Evolutionary conservation across 2,888 invertebrate genomes (phyloP), one percentile per base, ranked within the genome.

Genomic region (Coremacera marginata): DNA sequence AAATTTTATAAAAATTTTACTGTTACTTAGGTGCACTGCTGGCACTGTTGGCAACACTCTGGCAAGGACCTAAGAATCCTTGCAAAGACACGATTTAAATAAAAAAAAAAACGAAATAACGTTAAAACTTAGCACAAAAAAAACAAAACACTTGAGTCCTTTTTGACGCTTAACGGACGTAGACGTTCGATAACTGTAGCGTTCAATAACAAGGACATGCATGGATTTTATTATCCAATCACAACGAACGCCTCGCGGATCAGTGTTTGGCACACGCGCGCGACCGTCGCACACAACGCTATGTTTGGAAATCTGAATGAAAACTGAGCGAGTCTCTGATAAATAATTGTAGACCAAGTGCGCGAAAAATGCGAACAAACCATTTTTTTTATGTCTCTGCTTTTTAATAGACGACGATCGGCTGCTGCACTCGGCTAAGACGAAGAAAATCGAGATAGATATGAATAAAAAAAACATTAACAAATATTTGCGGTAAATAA

Each of bases 241-340:
- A 55, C 22, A n/a, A 52, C 31, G 5, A 37, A 16, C 57, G 27
- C 37, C 57, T 73, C 62, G 72, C 65, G 73, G 22, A 9, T 25
- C 16, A 74, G 74, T 52, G 74, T 55, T 67, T 51, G 74, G 55
- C 52, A 74, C 37, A 74, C 74, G 74, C 74, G 72, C 65, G 65
- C 65, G 52, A 52, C 67, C 37, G 74, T 74, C 74, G 55, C 74
- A 67, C 55, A 74, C 74, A 67, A 67, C 74, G 67, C 51, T 34
- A 86, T 86, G 85, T 83, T 86, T 84, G 86, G 84, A 87, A 87
- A 86, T 84, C 86, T 85, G 84, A 87, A 85, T 86, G 86, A 84
- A 86, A 87, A 87, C 88, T 87, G 88, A 86, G 84, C 83, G 84
- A 74, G 44, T 44, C 52, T 67, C 31, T 55, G 44, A 74, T 74